Evolutionary conservation across 2,888 invertebrate species (phyloP).

Genomic region (Melieria omissa): DNA sequence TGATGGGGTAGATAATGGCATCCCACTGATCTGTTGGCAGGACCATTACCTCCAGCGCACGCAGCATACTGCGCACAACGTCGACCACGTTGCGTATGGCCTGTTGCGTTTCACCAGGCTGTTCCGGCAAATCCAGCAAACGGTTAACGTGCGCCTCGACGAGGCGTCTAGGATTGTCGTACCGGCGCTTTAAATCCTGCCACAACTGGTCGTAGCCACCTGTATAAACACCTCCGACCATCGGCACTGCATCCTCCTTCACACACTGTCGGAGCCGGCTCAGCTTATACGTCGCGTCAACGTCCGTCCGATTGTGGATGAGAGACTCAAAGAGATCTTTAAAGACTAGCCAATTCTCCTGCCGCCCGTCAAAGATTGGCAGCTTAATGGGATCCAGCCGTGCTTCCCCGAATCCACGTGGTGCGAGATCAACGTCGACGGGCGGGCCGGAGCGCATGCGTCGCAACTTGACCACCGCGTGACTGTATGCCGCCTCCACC

Average conservation of each 20-base stretch:
- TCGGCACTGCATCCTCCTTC: constrained; percentile 9
- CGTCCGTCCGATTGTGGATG: constrained; percentile 12
- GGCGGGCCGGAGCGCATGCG: too few relatives aligned
- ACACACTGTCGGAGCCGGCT: constrained; percentile 22
- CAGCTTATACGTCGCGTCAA: constrained; percentile 19
- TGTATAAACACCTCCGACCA: constrained; percentile 21
- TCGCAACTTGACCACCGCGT: too few relatives aligned
- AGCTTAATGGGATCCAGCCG: constrained; percentile 58
- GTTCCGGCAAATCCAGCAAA: constrained; percentile 12
- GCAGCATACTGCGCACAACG: constrained; percentile 3
- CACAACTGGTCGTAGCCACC: constrained; percentile 30
- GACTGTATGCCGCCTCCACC: not conserved
- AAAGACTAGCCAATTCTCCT: constrained; percentile 14
- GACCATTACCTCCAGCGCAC: constrained; percentile 11
- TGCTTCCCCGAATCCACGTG: too few relatives aligned
- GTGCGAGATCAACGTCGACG: too few relatives aligned
- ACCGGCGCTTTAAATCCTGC: constrained; percentile 29
- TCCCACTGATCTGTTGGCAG: not conserved
- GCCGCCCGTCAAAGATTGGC: constrained; percentile 13
- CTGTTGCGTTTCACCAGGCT: not conserved
- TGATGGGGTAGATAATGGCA: not conserved
- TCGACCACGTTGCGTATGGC: not conserved
- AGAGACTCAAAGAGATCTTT: constrained; percentile 23
- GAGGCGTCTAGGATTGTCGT: constrained; percentile 22
- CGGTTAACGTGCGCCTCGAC: constrained; percentile 21